Evolutionary conservation across 37 sponge, comb jelly and placozoan genomes (phyloP), one percentile per base, ranked within the genome.

Genomic region (Diacarnus erythraeanus): DNA sequence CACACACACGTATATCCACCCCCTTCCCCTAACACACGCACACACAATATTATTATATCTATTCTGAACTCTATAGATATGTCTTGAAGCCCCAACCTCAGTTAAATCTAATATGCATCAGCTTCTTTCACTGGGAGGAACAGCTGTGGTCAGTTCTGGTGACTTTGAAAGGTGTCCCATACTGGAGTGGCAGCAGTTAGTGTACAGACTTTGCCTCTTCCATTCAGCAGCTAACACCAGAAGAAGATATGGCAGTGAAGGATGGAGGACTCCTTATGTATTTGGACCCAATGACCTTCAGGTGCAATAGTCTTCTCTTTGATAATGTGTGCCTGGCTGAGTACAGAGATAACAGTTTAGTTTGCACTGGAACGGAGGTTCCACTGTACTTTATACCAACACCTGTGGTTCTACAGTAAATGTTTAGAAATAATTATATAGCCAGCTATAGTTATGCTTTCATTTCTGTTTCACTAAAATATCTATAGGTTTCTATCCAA

Each of bases 21-120:
- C n/a, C n/a, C n/a, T n/a, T n/a, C 17, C 56, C 56, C 17, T 10
- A 59, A 17, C 23, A 20, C 5, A 29, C 20, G 1, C 26, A 26
- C 25, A 2, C 12, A 41, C 4, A 3, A 42, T 71, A 71, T 41
- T 15, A 42, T 17, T 41, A 39, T 6, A 47, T 40, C 17, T 54
- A 29, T 10, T 26, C n/a, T 78, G 33, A 34, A 6, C n/a, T 76
- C 1, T 47, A n/a, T 44, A 85, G 86, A 47, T 87, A 18, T 69
- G 76, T 9, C 57, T 89, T 69, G 91, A 90, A 37, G 77, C 80
- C 23, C 86, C 91, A 22, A 63, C 58, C 31, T 80, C 80, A 1
- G 64, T 86, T 5, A 81, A 60, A 43, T 75, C 91, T 47, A 86
- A 75, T 69, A 65, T 90, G 72, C 78, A 78, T 42, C 86, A 85